These are phyloP conservation scores for Apostichopus leukothele DNA, from an alignment of 53 echinoderm and acorn worm genomes.

Conservation along the genomic window DNA sequence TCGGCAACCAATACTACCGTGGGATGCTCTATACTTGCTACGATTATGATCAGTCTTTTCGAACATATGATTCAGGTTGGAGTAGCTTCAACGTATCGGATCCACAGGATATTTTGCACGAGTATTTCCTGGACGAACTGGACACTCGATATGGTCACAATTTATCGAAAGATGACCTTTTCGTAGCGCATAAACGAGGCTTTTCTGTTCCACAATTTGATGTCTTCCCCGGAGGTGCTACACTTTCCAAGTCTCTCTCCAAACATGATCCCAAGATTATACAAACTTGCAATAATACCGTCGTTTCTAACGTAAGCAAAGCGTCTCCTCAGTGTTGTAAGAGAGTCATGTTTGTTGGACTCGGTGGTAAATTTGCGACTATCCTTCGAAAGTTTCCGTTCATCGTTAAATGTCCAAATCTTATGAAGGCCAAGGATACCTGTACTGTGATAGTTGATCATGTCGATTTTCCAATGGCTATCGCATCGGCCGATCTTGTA, in stretches of 20 bases:
- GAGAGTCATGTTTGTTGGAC: constrained; percentile 22
- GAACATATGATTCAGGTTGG: too few species aligned
- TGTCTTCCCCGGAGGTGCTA: not conserved
- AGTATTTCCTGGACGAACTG: too few species aligned
- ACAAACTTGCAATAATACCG: not conserved
- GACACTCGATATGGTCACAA: not conserved
- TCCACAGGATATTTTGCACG: too few species aligned
- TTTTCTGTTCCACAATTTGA: not conserved
- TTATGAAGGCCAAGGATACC: too few species aligned
- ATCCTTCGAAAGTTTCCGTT: constrained; percentile 21
- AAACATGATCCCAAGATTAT: not conserved
- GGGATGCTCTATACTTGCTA: too few species aligned
- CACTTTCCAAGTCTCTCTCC: not conserved
- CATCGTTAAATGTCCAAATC: not conserved
- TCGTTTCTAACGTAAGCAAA: not conserved
- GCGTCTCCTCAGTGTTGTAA: not conserved
- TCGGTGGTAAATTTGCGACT: constrained; percentile 18
- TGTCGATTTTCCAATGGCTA: not conserved
- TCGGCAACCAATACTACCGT: too few species aligned
- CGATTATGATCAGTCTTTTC: too few species aligned
- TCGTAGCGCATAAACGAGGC: not conserved
- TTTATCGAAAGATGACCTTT: not conserved
- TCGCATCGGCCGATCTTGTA: constrained; percentile 12
- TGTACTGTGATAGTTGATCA: constrained; percentile 29
- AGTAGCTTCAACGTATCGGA: too few species aligned